Conservation (phyloP, 2,113 vertebrate species). For the Cololabis saira region DNA sequence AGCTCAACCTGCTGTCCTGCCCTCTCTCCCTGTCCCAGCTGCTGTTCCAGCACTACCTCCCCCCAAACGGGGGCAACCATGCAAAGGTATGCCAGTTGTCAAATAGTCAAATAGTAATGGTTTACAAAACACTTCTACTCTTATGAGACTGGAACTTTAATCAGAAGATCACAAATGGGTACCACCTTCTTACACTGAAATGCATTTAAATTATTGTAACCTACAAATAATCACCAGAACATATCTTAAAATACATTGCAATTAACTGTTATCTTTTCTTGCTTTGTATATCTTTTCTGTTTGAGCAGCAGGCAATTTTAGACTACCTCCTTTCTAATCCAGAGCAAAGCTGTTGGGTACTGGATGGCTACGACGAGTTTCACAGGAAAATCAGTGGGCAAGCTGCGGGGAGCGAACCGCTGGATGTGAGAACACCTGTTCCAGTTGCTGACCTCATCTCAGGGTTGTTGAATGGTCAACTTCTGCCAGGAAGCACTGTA, state of each 20-base stretch:
- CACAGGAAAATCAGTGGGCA: conserved; percentile 48
- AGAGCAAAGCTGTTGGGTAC: conserved; percentile 82
- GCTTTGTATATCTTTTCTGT: background rate
- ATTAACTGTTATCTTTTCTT: background rate
- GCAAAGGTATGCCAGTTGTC: conserved; percentile 44
- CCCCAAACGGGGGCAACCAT: conserved; percentile 55
- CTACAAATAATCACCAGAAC: background rate
- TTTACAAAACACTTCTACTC: no score
- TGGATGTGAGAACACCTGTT: conserved; percentile 33
- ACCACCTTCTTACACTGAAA: no score
- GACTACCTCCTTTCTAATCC: conserved; percentile 84
- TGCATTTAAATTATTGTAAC: no score
- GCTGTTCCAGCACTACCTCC: conserved; percentile 84
- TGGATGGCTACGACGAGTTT: conserved; percentile 93
- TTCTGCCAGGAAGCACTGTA: conserved; percentile 88
- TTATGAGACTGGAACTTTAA: background rate
- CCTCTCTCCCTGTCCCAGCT: conserved; percentile 85
- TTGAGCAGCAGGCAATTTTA: conserved; percentile 71
- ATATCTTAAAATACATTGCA: background rate
- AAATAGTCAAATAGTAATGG: background rate
- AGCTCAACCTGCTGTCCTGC: conserved; percentile 84
- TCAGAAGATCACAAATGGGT: no score
- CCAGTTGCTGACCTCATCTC: conserved; percentile 84
- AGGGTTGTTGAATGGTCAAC: conserved; percentile 79
- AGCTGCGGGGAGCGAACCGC: background rate